Base-by-base conservation (phyloP, 53 echinoderm and acorn worm genomes). In the Antedon mediterranea region DNA sequence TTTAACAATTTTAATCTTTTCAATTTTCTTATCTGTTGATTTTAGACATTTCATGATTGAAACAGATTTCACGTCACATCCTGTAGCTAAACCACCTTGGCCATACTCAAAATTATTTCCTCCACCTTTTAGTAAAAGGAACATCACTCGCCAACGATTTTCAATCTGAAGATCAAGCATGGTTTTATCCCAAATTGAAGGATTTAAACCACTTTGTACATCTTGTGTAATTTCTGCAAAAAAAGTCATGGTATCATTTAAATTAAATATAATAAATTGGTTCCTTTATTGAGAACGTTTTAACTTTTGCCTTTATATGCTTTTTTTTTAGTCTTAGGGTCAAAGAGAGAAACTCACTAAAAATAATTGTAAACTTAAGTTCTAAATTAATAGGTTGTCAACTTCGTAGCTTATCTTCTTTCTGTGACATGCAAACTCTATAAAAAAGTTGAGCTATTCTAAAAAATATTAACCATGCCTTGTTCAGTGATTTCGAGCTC, bases 21-120 rank as follows among this genome's bases (percentile, higher is more conserved):
- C 72, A 29, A 26, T 72, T 71, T 31, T 72, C 34, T 43, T 44
- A 32, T 74, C 74, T 75, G 76, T 79, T n/a, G 43, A 23, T 23
- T 71, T 34, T 1, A 87, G 80, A 72, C 79, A 87, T 3, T 77
- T 31, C 73, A 78, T 15, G 37, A 87, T 87, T 72, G 87, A 87
- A 29, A 87, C 71, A 0, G 43, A 27, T 6, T 73, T 71, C 0
- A 75, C 72, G 28, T 83, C 76, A 33, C 83, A 87, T 0, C 83
- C 87, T 30, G 74, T 70, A n/a, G 87, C 87, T 3, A 82, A 29
- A 3, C 87, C 80, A 4, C 41, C 31, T 43, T 37, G 43, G 18
- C 37, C 80, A 44, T 72, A 75, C 75, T 73, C 57, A 13, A 33
- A 34, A n/a, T 71, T 74, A 71, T 43, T 79, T 71, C 80, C 80